These are phyloP conservation scores for Stomatorhinus ivindoensis DNA, from an alignment of 2,113 vertebrate genomes.

Conservation along the genomic window DNA sequence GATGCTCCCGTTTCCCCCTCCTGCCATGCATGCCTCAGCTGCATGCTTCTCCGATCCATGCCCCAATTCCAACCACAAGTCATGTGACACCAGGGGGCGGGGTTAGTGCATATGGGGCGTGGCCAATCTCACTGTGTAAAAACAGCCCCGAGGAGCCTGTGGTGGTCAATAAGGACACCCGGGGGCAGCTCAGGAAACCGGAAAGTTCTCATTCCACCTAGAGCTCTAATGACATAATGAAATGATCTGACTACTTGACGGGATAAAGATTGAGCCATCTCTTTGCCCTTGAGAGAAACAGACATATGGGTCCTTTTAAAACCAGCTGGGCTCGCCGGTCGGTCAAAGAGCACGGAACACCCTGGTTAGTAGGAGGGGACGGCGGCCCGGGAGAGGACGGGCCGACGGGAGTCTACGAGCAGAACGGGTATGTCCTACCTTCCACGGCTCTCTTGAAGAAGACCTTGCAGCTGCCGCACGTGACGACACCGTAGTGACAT, in stretches of 20 bases:
- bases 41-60: not conserved
- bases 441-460: constrained; percentile 99
- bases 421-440: constrained; percentile 61
- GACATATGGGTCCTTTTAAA: not conserved
- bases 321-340: not conserved
- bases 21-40: not conserved
- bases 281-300: not conserved
- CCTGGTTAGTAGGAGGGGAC: not conserved
- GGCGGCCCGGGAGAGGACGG: not conserved
- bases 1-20: not conserved
- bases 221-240: not conserved
- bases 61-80: not conserved
- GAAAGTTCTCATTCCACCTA: not conserved
- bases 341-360: not conserved
- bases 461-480: constrained; percentile 98
- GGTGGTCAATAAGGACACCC: constrained; percentile 1
- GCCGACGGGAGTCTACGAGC: not conserved
- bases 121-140: not conserved
- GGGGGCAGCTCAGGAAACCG: constrained; percentile 2
- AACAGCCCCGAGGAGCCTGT: not conserved
- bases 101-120: not conserved
- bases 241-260: not conserved
- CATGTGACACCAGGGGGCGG: not conserved
- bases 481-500: constrained; percentile 97
- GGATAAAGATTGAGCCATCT: not conserved